Percentiles rank a stretch among this genome's conserved stretches.
Evolutionary conservation across 2,888 invertebrate species (phyloP).

Genomic region (Ellobium chinense): DNA sequence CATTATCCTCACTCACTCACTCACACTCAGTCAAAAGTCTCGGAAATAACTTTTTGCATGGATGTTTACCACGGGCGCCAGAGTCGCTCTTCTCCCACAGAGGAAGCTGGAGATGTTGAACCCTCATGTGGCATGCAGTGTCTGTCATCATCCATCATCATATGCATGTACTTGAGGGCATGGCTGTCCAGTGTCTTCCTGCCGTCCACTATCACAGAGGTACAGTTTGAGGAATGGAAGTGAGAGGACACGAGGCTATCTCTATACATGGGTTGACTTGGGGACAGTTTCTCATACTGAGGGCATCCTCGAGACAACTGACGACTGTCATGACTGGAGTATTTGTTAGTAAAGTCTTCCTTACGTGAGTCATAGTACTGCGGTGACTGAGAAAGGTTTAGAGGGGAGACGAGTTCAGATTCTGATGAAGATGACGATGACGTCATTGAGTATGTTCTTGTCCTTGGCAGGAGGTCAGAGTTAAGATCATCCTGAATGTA

Average conservation of each 20-base stretch:
- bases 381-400: constrained; percentile 42
- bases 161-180: constrained; percentile 19
- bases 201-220: constrained; percentile 38
- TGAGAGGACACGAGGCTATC: not conserved
- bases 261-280: not conserved
- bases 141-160: constrained; percentile 36
- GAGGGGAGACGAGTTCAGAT: constrained; percentile 33
- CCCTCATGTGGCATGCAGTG: constrained; percentile 26
- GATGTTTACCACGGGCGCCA: constrained; percentile 54
- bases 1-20: too few species aligned
- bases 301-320: not conserved
- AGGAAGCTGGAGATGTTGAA: constrained; percentile 38
- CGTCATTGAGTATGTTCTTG: constrained; percentile 37
- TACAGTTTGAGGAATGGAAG: constrained; percentile 5
- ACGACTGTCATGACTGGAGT: not conserved
- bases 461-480: constrained; percentile 10
- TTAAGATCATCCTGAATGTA: not conserved
- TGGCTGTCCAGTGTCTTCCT: constrained; percentile 17
- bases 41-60: too few species aligned
- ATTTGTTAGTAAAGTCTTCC: not conserved
- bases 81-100: constrained; percentile 48
- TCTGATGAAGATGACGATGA: constrained; percentile 38
- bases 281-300: not conserved
- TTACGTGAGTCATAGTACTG: constrained; percentile 14
- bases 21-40: too few species aligned